phyloP scores from a whole-genome alignment of 2,797 vertebrate genomes.

The Xenopus petersii region DNA sequence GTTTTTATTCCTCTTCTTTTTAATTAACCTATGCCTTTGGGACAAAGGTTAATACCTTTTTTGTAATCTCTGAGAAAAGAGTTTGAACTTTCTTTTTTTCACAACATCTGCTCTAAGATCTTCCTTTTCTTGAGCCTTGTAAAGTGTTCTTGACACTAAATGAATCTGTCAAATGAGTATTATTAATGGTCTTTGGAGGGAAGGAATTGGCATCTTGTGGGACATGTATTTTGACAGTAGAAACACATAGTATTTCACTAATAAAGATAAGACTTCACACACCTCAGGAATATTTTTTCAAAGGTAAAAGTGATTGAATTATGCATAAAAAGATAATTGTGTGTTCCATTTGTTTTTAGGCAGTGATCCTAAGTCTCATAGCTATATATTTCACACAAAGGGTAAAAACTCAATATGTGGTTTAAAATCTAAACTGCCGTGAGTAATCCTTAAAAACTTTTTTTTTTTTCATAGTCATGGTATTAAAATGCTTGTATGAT shows the following conservation, averaged over 20 bases:
- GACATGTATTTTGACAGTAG: constrained; percentile 3
- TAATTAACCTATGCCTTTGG: constrained; percentile 39
- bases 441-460: too few species aligned
- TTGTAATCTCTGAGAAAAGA: constrained; percentile 17
- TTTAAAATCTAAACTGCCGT: too few species aligned
- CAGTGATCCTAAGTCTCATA: too few species aligned
- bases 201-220: neutral
- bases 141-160: constrained; percentile 30
- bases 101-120: constrained; percentile 18
- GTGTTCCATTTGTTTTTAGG: too few species aligned
- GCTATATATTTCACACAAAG: too few species aligned
- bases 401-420: too few species aligned
- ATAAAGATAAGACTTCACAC: neutral
- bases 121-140: neutral
- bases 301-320: too few species aligned
- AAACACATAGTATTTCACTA: constrained; percentile 7
- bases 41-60: constrained; percentile 26
- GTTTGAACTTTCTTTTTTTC: constrained; percentile 15
- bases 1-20: constrained; percentile 29
- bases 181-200: constrained; percentile 6
- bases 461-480: too few species aligned
- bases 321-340: too few species aligned
- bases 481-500: too few species aligned
- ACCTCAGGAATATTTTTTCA: too few species aligned
- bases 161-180: constrained; percentile 11